These are phyloP conservation scores for Siphonodentalium dalli DNA, from an alignment of 2,888 invertebrate genomes.

Conservation along the genomic window DNA sequence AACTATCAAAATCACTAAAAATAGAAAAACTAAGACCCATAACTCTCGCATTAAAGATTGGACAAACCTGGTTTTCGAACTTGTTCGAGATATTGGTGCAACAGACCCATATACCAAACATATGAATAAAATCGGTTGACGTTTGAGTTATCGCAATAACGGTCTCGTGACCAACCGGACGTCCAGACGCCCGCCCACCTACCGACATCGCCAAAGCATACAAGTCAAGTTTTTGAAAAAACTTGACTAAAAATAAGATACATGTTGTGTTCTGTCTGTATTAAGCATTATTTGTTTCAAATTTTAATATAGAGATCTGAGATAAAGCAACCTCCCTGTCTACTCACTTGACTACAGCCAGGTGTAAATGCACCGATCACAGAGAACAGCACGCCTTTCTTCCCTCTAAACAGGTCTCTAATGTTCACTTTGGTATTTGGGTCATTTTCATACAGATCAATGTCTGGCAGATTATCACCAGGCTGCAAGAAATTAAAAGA, in stretches of 20 bases:
- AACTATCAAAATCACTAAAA: no score
- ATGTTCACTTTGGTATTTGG: constrained; percentile 87
- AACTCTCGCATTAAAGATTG: no score
- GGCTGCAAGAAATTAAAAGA: constrained; percentile 70
- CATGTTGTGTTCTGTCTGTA: neutral
- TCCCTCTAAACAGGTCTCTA: constrained; percentile 77
- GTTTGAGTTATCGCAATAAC: neutral
- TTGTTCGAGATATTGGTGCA: no score
- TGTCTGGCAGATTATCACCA: constrained; percentile 80
- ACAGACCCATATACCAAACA: no score
- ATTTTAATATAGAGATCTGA: neutral
- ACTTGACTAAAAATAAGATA: neutral
- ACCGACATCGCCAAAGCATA: no score
- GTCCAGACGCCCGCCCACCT: no score
- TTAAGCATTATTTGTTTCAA: no score
- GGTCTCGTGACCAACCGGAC: neutral
- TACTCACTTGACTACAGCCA: constrained; percentile 81
- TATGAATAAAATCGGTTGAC: no score
- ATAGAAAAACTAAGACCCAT: no score
- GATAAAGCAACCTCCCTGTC: neutral
- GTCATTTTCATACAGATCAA: constrained; percentile 83
- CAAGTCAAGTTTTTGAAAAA: no score
- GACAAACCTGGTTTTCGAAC: no score
- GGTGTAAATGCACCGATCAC: constrained; percentile 96
- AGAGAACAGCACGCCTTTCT: constrained; percentile 86